These are phyloP conservation scores for Vulpes lagopus DNA, from an alignment of 2,113 vertebrate genomes.

Conservation along the genomic window DNA sequence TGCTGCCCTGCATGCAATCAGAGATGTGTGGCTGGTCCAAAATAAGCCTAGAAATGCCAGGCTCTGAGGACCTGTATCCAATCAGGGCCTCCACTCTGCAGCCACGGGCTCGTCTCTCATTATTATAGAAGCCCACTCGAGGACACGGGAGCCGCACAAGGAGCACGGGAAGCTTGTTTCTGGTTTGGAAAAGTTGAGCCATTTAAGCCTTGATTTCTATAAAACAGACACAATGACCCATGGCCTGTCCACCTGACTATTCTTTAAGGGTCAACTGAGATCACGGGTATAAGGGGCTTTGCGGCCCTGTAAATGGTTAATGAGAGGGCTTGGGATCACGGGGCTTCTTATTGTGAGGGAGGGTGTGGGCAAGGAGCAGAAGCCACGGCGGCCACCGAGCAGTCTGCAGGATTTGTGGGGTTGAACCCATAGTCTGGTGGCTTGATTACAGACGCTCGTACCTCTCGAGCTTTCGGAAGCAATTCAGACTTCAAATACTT, in stretches of 20 bases:
- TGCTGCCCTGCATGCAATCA: not conserved
- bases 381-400: fast-evolving
- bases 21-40: not conserved
- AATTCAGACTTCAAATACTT: not conserved
- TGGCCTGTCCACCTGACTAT: not conserved
- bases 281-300: not conserved
- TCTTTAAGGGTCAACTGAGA: not conserved
- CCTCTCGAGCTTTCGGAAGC: not conserved
- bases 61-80: not conserved
- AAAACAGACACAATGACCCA: fast-evolving
- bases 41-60: not conserved
- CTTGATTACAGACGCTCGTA: not conserved
- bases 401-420: fast-evolving
- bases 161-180: not conserved
- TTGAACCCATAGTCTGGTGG: fast-evolving
- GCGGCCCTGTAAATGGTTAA: too few species aligned
- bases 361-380: not conserved
- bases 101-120: not conserved
- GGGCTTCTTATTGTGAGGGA: not conserved
- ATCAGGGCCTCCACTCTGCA: not conserved
- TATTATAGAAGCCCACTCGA: fast-evolving
- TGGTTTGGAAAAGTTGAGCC: not conserved
- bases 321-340: fast-evolving
- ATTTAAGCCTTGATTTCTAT: not conserved
- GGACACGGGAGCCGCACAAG: not conserved